Base-by-base conservation (phyloP, 2,888 invertebrate genomes). In the Branchipolynoe longqiensis region DNA sequence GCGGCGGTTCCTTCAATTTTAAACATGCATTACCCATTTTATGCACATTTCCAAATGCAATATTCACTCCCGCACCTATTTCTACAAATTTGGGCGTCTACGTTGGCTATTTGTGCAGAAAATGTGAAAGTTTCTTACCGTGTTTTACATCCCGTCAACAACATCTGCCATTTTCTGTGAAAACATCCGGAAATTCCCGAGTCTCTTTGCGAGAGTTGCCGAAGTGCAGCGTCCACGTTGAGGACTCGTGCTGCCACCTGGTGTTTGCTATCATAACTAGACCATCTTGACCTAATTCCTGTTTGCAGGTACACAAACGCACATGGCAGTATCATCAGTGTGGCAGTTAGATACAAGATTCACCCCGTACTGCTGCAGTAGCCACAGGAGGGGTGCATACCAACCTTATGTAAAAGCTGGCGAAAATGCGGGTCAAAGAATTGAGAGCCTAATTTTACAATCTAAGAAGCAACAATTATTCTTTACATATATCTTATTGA, bases 121-220 rank as follows among this genome's bases (percentile, higher is more conserved):
- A 69, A 69, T 25, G 18, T 25, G 69, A 69, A 38, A 1, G 69
- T 33, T n/a, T 69, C 69, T 69, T 69, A 69, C 69, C 69, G 33
- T 69, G 38, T 69, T 69, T 69, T 36, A 69, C 69, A 69, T 69
- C 69, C 33, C 38, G 14, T 38, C 69, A 8, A 48, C 78, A 41
- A 78, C 78, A 78, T 78, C 78, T 48, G 78, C 78, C 78, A 40
- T 78, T 31, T n/a, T 78, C 31, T 28, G n/a, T 78, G 48, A 78
- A 48, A 78, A 78, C 78, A 78, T 78, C 78, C 78, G 78, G 78
- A 78, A 48, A 48, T 14, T 48, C 2, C 78, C 78, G 78, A 78
- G 28, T n/a, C 48, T 25, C 12, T 22, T 4, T 14, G n/a, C 48
- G 78, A 48, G 28, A 25, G 12, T 3, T 25, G 0, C 78, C 48